phyloP scores from a whole-genome alignment of 1,140 invertebrate species.

The Platorchestia sp. region DNA sequence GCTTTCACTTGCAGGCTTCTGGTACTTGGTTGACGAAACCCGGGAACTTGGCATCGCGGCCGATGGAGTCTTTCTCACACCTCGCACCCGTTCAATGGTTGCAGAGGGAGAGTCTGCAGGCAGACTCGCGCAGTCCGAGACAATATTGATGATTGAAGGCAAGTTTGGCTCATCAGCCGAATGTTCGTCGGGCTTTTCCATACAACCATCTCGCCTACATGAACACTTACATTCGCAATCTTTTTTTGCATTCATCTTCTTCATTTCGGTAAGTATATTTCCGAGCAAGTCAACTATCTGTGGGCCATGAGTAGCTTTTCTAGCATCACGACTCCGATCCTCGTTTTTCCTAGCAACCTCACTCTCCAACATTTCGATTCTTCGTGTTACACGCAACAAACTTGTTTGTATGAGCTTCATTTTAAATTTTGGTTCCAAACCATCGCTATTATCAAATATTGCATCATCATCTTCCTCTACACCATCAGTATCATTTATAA shows the following conservation, averaged over 20 bases:
- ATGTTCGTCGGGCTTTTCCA: not conserved
- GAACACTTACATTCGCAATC: not conserved
- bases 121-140: not conserved
- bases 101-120: not conserved
- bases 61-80: not conserved
- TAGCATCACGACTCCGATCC: not conserved
- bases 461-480: slow-evolving; percentile 2
- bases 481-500: not conserved
- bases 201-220: not conserved
- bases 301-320: not conserved
- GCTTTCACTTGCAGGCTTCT: not conserved
- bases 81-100: not conserved
- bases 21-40: not conserved
- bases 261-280: slow-evolving; percentile 25
- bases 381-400: slow-evolving; percentile 14
- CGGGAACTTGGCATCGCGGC: not conserved
- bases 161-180: not conserved
- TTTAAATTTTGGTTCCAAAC: not conserved
- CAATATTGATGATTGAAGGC: not conserved
- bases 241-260: slow-evolving; percentile 9
- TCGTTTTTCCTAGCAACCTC: slow-evolving; percentile 38
- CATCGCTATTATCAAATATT: not conserved
- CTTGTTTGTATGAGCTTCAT: slow-evolving; percentile 17
- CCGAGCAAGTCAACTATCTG: not conserved
- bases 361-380: slow-evolving; percentile 34